These are phyloP conservation scores for Epistrophella euchroma DNA, from an alignment of 2,888 invertebrate species.

Conservation along the genomic window DNA sequence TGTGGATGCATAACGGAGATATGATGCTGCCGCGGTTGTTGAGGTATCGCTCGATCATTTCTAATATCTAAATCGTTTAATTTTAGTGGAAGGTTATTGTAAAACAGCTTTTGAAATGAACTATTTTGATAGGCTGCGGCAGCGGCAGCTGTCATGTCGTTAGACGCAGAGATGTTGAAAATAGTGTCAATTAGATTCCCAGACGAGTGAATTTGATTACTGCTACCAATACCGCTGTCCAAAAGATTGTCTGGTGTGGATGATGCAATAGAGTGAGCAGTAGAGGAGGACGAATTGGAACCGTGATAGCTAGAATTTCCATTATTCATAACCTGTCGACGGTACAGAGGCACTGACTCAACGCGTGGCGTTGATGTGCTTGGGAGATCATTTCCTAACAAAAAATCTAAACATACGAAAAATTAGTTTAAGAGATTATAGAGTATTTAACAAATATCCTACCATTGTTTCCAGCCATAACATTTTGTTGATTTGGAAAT, in stretches of 20 bases:
- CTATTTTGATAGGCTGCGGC: slow-evolving; percentile 66
- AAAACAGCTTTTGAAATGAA: slow-evolving; percentile 78
- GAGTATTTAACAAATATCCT: not conserved
- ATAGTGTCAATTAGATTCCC: slow-evolving; percentile 81
- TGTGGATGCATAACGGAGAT: slow-evolving; percentile 75
- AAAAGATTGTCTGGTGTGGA: slow-evolving; percentile 79
- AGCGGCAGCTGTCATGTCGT: slow-evolving; percentile 73
- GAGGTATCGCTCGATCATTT: slow-evolving; percentile 70
- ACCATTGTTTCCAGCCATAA: slow-evolving; percentile 64
- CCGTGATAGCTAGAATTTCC: slow-evolving; percentile 77
- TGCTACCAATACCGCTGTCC: slow-evolving; percentile 73
- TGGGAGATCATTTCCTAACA: slow-evolving; percentile 68
- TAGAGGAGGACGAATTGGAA: slow-evolving; percentile 77
- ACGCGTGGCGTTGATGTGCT: slow-evolving; percentile 74
- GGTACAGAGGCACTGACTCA: slow-evolving; percentile 84
- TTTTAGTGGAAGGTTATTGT: slow-evolving; percentile 80
- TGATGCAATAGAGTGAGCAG: slow-evolving; percentile 78
- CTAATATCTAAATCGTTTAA: slow-evolving; percentile 80
- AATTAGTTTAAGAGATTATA: slow-evolving; percentile 10
- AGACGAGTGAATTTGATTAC: slow-evolving; percentile 76
- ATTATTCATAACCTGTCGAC: slow-evolving; percentile 83
- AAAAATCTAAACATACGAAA: slow-evolving; percentile 48
- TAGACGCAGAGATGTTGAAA: slow-evolving; percentile 79
- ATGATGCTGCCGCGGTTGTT: slow-evolving; percentile 72
- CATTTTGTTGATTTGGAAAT: slow-evolving; percentile 63